Evolutionary conservation across 2,888 invertebrate genomes (phyloP).

Genomic region (Melanotus villosus): DNA sequence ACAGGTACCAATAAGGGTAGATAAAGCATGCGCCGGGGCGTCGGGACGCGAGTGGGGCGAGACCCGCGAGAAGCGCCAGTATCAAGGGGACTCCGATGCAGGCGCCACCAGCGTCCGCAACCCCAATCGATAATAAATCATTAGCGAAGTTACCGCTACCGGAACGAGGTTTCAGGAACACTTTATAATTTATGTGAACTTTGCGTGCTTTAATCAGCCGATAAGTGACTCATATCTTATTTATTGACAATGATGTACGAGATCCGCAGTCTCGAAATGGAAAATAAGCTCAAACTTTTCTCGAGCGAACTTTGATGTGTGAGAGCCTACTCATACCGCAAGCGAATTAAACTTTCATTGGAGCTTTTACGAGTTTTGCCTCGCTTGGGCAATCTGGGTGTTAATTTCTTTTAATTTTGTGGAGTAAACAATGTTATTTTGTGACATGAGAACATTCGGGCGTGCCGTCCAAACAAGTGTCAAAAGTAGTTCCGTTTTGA

Average conservation of each 20-base stretch:
- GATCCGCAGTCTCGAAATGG: constrained; percentile 10
- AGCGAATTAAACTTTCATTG: constrained; percentile 17
- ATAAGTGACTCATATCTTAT: constrained; percentile 44
- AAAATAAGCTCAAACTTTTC: constrained; percentile 14
- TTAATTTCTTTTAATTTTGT: background rate
- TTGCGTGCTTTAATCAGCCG: constrained; percentile 44
- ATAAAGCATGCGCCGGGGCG: constrained; percentile 58
- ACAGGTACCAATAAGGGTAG: constrained; percentile 59
- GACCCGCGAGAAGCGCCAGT: constrained; percentile 62
- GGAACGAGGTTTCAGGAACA: constrained; percentile 42
- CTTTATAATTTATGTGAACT: constrained; percentile 44
- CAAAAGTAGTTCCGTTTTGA: background rate
- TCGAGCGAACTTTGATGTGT: constrained; percentile 11
- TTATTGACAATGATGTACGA: constrained; percentile 37
- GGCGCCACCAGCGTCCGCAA: constrained; percentile 57
- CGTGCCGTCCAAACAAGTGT: constrained; percentile 28
- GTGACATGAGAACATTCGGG: constrained; percentile 26
- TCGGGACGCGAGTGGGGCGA: constrained; percentile 60
- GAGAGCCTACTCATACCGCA: constrained; percentile 2
- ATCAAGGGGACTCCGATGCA: constrained; percentile 62
- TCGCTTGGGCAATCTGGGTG: background rate
- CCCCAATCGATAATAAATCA: constrained; percentile 57
- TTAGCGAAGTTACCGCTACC: constrained; percentile 47
- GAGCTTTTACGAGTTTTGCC: background rate
- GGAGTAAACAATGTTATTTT: constrained; percentile 16